phyloP scores from a whole-genome alignment of 2,113 vertebrate species.

The Epinephelus lanceolatus region DNA sequence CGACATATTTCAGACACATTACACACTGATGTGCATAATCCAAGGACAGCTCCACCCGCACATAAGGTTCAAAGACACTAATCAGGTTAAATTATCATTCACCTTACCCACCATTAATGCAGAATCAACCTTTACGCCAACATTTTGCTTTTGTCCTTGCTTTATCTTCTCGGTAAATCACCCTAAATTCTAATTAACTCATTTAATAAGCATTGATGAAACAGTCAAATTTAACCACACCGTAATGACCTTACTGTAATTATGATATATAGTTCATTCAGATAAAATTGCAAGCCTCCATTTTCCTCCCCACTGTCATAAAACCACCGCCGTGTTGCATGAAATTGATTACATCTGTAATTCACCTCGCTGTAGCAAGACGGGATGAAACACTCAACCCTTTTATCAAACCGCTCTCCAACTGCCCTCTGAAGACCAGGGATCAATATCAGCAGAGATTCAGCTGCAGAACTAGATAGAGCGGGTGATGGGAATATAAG shows the following conservation, averaged over 20 bases:
- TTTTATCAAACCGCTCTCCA: conserved; percentile 68
- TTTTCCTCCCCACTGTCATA: conserved; percentile 57
- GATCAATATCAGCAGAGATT: conserved; percentile 69
- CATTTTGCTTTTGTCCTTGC: conserved; percentile 30
- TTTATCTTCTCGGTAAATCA: conserved; percentile 31
- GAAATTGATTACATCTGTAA: conserved; percentile 77
- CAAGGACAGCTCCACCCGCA: not conserved
- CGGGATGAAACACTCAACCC: conserved; percentile 55
- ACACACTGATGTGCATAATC: not conserved
- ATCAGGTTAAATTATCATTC: not conserved
- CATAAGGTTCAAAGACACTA: not conserved
- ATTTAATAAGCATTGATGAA: conserved; percentile 62
- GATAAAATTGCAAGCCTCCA: conserved; percentile 66
- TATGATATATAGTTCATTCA: conserved; percentile 62
- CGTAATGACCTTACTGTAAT: conserved; percentile 54
- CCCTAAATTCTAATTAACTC: conserved; percentile 46
- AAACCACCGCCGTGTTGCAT: conserved; percentile 43
- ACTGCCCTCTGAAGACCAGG: conserved; percentile 49
- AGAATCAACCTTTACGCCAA: not conserved
- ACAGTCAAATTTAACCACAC: conserved; percentile 44
- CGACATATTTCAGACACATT: not conserved
- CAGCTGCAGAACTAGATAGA: conserved; percentile 49
- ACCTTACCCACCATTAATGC: not conserved
- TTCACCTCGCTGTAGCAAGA: conserved; percentile 53
- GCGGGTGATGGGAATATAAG: conserved; percentile 27